These are phyloP conservation scores for Heliothis subflexa DNA, from an alignment of 1,140 invertebrate species.

Conservation along the genomic window DNA sequence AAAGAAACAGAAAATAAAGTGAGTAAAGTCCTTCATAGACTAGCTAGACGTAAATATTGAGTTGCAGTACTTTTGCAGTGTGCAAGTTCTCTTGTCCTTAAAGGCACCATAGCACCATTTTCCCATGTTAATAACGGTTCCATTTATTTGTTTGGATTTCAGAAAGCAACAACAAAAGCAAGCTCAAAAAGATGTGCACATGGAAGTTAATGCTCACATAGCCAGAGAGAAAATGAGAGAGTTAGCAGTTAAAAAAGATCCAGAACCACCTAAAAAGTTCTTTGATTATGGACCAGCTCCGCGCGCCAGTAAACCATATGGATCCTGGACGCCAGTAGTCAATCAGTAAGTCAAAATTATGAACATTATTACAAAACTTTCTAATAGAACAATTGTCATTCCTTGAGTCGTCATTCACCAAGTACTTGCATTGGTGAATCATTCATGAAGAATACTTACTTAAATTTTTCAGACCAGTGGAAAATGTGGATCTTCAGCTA, in stretches of 20 bases:
- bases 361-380: neutral
- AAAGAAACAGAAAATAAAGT: constrained; percentile 67
- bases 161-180: constrained; percentile 76
- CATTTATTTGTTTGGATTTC: constrained; percentile 40
- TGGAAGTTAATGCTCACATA: constrained; percentile 70
- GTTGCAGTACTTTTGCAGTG: too few species aligned
- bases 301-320: constrained; percentile 87
- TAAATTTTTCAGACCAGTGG: constrained; percentile 54
- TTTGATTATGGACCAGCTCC: constrained; percentile 69
- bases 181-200: constrained; percentile 66
- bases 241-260: constrained; percentile 66
- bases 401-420: too few species aligned
- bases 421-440: too few species aligned
- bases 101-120: neutral
- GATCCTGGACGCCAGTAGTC: constrained; percentile 88
- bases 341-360: constrained; percentile 76
- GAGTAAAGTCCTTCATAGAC: constrained; percentile 16
- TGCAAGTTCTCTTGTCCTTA: too few species aligned
- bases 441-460: too few species aligned
- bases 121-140: neutral
- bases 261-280: constrained; percentile 29
- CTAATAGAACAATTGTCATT: too few species aligned
- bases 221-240: constrained; percentile 75
- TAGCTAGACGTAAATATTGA: neutral
- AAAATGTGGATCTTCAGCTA: constrained; percentile 73